Conservation (phyloP, 2,113 vertebrate genomes). For the Onychostoma macrolepis region DNA sequence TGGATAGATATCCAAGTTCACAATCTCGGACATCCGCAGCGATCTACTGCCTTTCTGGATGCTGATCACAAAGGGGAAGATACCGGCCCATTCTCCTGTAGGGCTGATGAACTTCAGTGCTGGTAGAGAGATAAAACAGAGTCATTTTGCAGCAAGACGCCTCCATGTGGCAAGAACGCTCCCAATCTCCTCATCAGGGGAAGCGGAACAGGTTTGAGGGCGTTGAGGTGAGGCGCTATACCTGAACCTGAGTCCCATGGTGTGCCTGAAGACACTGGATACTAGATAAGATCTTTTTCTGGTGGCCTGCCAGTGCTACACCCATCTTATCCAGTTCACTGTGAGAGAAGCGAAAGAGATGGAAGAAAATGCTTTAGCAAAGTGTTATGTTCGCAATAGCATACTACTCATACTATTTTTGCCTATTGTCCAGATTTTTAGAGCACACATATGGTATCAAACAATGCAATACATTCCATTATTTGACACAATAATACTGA, state of each 20-base stretch:
- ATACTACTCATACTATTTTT: neutral
- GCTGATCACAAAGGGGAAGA: conserved; percentile 21
- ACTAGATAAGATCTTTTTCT: conserved; percentile 98
- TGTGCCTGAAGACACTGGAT: conserved; percentile 76
- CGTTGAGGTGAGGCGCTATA: conserved; percentile 44
- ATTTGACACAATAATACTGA: no score
- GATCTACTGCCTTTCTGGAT: conserved; percentile 5
- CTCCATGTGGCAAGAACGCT: conserved; percentile 4
- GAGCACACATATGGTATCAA: neutral
- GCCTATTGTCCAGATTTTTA: neutral
- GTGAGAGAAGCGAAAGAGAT: conserved; percentile 56
- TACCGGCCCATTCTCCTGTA: neutral
- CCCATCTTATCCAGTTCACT: conserved; percentile 97
- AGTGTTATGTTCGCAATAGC: neutral
- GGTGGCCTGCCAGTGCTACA: conserved; percentile 93
- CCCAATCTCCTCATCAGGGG: neutral
- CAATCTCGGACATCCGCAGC: neutral
- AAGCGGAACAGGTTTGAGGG: neutral
- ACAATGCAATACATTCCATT: neutral
- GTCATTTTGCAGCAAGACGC: conserved; percentile 33
- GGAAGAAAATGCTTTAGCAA: neutral
- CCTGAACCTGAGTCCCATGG: conserved; percentile 49
- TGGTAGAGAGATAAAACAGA: conserved; percentile 29
- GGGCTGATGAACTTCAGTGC: conserved; percentile 40
- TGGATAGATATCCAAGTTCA: neutral